These are phyloP conservation scores for Phortica okadai DNA, from an alignment of 2,888 invertebrate species.

Conservation along the genomic window DNA sequence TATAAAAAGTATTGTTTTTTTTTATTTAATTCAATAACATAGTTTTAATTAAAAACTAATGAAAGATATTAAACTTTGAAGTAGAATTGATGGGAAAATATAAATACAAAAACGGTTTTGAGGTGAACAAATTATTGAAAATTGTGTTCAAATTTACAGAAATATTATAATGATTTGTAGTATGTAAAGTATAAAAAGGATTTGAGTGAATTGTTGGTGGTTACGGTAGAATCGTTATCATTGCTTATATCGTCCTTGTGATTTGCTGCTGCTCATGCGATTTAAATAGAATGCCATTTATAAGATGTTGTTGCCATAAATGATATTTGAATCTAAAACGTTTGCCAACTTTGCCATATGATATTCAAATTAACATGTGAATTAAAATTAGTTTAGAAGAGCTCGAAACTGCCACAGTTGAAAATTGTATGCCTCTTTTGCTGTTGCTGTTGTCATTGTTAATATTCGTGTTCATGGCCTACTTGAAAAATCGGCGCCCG, in stretches of 20 bases:
- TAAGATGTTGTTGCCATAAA: conserved; percentile 29
- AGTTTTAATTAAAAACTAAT: conserved; percentile 42
- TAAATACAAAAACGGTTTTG: neutral
- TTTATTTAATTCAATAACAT: conserved; percentile 42
- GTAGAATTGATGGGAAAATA: neutral
- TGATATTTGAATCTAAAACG: conserved; percentile 23
- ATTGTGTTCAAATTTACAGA: neutral
- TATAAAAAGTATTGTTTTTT: conserved; percentile 27
- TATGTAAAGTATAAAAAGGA: neutral
- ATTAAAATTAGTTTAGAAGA: neutral
- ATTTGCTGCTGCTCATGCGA: conserved; percentile 43
- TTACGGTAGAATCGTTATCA: conserved; percentile 38
- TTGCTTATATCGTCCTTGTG: conserved; percentile 40
- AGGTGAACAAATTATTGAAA: neutral
- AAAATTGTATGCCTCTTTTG: conserved; percentile 12
- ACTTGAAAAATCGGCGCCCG: conserved; percentile 67
- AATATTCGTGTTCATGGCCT: conserved; percentile 42
- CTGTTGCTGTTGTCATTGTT: neutral
- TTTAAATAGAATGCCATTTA: conserved; percentile 47
- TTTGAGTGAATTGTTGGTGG: neutral
- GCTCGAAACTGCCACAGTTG: conserved; percentile 1
- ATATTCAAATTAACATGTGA: neutral
- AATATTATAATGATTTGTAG: neutral
- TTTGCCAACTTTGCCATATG: conserved; percentile 40
- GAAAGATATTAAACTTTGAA: neutral